phyloP scores from a whole-genome alignment of 2,113 vertebrate genomes.

The Xiphorhynchus elegans region DNA sequence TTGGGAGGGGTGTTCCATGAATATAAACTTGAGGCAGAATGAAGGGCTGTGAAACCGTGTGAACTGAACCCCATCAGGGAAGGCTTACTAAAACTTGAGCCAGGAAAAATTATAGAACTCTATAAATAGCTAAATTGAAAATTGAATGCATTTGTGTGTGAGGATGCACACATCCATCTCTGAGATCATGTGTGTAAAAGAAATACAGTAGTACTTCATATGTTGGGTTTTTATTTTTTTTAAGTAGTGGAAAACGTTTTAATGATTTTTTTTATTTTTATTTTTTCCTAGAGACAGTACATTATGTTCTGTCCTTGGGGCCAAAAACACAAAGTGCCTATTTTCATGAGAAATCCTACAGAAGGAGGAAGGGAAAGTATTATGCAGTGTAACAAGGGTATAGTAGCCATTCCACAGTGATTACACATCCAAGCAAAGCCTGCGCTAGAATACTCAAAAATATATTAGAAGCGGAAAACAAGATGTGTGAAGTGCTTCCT shows the following conservation, averaged over 20 bases:
- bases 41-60: neutral
- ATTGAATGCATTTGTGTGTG: conserved; percentile 37
- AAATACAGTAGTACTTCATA: conserved; percentile 51
- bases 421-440: conserved; percentile 61
- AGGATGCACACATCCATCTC: conserved; percentile 15
- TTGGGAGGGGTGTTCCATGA: neutral
- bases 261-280: neutral
- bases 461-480: conserved; percentile 54
- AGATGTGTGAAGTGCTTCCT: conserved; percentile 66
- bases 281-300: conserved; percentile 50
- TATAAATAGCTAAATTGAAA: conserved; percentile 64
- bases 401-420: conserved; percentile 71
- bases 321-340: conserved; percentile 53
- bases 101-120: conserved; percentile 53
- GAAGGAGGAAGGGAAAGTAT: conserved; percentile 69
- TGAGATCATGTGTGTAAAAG: conserved; percentile 23
- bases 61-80: conserved; percentile 23
- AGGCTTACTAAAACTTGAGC: conserved; percentile 24
- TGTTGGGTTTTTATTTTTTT: neutral
- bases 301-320: conserved; percentile 55
- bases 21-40: neutral
- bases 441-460: conserved; percentile 36
- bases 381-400: conserved; percentile 58
- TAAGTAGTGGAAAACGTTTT: conserved; percentile 47
- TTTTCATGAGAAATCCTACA: conserved; percentile 67